Evolutionary conservation across 2,888 invertebrate genomes (phyloP).

Genomic region (Drosophila prostipennis): DNA sequence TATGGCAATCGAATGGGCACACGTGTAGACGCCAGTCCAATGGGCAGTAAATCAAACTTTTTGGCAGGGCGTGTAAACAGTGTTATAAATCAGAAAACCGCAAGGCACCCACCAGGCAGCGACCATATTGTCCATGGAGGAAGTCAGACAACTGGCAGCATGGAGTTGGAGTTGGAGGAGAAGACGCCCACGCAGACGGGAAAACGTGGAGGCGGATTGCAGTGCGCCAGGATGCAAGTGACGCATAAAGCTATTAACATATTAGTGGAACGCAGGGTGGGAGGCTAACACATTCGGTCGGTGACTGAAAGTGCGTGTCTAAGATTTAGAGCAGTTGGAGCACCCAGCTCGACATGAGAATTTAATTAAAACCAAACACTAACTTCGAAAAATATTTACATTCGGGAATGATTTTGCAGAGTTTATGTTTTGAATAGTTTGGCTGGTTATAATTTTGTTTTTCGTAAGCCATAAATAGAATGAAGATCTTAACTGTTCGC

Average conservation of each 20-base stretch:
- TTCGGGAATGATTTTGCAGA: not conserved
- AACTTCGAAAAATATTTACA: not conserved
- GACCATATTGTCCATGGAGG: conserved; percentile 29
- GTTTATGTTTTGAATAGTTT: not conserved
- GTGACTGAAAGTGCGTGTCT: conserved; percentile 45
- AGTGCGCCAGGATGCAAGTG: conserved; percentile 69
- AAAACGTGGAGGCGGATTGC: conserved; percentile 34
- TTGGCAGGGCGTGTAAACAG: conserved; percentile 76
- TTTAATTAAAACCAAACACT: conserved; percentile 32
- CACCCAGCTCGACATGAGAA: conserved; percentile 37
- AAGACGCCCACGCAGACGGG: conserved; percentile 21
- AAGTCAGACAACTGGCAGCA: conserved; percentile 20
- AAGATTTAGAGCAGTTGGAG: conserved; percentile 63
- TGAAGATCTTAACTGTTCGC: no score
- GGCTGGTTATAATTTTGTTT: not conserved
- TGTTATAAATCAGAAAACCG: conserved; percentile 74
- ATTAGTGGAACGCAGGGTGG: conserved; percentile 17
- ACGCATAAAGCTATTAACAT: conserved; percentile 61
- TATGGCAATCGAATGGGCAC: conserved; percentile 70
- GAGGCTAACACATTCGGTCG: conserved; percentile 17
- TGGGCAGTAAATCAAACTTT: conserved; percentile 70
- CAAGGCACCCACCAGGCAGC: conserved; percentile 51
- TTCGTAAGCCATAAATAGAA: not conserved
- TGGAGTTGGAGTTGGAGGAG: conserved; percentile 14
- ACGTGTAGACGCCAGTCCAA: conserved; percentile 65